Evolutionary conservation across 2,888 invertebrate genomes (phyloP).

Genomic region (Rugalucina vietnamica): DNA sequence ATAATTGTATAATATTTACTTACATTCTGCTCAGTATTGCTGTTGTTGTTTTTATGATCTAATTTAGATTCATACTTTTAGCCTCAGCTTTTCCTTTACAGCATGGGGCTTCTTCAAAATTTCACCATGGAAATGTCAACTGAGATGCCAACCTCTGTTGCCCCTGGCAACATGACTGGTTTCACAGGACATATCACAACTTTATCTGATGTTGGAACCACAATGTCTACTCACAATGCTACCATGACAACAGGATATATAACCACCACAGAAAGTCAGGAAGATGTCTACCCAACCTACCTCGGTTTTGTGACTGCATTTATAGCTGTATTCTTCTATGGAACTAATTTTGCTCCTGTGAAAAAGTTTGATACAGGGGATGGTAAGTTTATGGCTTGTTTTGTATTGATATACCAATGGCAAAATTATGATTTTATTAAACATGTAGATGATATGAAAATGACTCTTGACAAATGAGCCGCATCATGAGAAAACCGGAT

Average conservation of each 20-base stretch:
- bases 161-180: background rate
- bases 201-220: background rate
- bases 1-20: too few relatives aligned
- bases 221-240: background rate
- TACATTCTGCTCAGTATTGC: too few relatives aligned
- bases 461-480: too few relatives aligned
- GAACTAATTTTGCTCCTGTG: slow-evolving; percentile 85
- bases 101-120: background rate
- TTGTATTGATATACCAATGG: too few relatives aligned
- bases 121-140: background rate
- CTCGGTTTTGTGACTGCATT: slow-evolving; percentile 83
- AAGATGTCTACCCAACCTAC: slow-evolving; percentile 63
- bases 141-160: background rate
- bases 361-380: slow-evolving; percentile 84
- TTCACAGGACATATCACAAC: background rate
- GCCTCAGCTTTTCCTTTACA: too few relatives aligned
- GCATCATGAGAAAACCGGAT: too few relatives aligned
- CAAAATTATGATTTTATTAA: too few relatives aligned
- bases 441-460: too few relatives aligned
- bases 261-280: background rate
- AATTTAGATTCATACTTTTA: too few relatives aligned
- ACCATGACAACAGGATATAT: background rate
- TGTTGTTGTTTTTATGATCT: too few relatives aligned
- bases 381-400: slow-evolving; percentile 80
- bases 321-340: slow-evolving; percentile 84